phyloP scores from a whole-genome alignment of 2,797 vertebrate genomes.

The Sebastes iracundus region DNA sequence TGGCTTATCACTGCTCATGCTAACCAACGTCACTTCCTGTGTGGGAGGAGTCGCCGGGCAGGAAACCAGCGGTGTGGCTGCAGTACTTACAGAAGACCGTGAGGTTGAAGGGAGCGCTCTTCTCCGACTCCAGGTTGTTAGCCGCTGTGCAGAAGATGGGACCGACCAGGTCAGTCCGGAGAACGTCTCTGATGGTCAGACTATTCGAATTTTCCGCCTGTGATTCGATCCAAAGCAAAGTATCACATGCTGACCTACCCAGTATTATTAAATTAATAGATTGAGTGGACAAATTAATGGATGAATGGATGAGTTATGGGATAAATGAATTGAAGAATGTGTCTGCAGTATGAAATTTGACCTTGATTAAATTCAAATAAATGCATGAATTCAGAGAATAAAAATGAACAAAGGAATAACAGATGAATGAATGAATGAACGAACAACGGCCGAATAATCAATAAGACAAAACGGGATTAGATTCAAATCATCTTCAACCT shows the following conservation, averaged over 20 bases:
- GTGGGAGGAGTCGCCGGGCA: neutral
- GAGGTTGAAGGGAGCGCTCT: conserved; percentile 68
- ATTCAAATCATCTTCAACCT: neutral
- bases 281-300: neutral
- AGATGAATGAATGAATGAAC: neutral
- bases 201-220: neutral
- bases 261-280: neutral
- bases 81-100: conserved; percentile 75
- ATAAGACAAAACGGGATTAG: neutral
- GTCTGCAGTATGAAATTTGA: neutral
- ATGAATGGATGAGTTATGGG: too few species aligned
- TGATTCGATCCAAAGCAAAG: neutral
- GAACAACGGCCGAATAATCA: neutral
- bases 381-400: neutral
- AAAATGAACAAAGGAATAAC: neutral
- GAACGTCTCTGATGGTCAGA: conserved; percentile 55
- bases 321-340: neutral
- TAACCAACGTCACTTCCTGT: neutral
- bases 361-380: neutral
- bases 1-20: neutral
- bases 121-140: conserved; percentile 53
- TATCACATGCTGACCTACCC: neutral
- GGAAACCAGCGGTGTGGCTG: neutral
- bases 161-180: conserved; percentile 55
- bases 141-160: conserved; percentile 65